Conservation (phyloP, 2,888 invertebrate genomes). For the Hyposoter didymator region DNA sequence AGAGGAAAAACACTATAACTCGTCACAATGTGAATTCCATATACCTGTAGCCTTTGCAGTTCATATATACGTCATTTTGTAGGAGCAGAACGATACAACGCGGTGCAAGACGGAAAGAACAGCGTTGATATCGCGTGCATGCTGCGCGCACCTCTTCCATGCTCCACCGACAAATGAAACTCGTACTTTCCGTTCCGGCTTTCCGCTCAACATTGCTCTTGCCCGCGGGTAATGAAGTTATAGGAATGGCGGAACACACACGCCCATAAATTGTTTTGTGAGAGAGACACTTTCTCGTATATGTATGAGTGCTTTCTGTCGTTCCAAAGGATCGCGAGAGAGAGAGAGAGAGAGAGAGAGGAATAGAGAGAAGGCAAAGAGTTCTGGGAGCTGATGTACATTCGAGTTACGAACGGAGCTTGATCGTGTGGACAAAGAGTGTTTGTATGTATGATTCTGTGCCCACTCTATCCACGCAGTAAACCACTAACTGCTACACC, state of each 20-base stretch:
- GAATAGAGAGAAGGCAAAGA: neutral
- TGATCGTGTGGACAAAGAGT: slow-evolving; percentile 47
- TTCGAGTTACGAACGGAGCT: slow-evolving; percentile 55
- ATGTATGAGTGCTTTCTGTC: neutral
- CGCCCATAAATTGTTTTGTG: slow-evolving; percentile 16
- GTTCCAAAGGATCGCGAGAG: neutral
- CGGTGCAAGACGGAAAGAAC: neutral
- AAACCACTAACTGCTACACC: slow-evolving; percentile 52
- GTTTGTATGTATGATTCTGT: slow-evolving; percentile 17
- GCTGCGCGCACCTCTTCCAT: slow-evolving; percentile 5
- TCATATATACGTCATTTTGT: slow-evolving; percentile 58
- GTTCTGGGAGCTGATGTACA: neutral
- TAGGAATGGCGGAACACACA: slow-evolving; percentile 50
- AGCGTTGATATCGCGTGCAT: slow-evolving; percentile 27
- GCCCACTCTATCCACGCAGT: slow-evolving; percentile 36
- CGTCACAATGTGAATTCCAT: slow-evolving; percentile 40
- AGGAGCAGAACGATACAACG: slow-evolving; percentile 15
- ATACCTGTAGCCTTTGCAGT: slow-evolving; percentile 28
- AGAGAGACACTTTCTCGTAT: slow-evolving; percentile 5
- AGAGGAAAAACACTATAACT: slow-evolving; percentile 50
- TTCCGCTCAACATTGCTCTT: slow-evolving; percentile 57
- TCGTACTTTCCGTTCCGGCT: slow-evolving; percentile 49
- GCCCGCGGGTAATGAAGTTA: slow-evolving; percentile 64
- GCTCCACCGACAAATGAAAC: slow-evolving; percentile 48
- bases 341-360: slow-evolving; percentile 5